Conservation (phyloP, 2,888 invertebrate species). For the Ischnura elegans region DNA sequence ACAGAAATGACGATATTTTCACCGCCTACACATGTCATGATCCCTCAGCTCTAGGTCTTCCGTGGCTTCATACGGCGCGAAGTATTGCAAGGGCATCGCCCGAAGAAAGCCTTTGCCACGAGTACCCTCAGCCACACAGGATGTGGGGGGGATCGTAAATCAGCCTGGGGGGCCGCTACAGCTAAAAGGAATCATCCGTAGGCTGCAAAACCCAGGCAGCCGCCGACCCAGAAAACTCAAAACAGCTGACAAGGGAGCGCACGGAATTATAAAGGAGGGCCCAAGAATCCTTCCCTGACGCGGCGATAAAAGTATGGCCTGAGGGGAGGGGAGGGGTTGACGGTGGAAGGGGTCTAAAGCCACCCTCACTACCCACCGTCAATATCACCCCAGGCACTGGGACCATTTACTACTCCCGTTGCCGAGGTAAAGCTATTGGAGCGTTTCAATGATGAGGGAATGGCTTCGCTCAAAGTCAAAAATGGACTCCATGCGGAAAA, state of each 20-base stretch:
- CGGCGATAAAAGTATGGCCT: not conserved
- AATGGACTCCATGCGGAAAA: not conserved
- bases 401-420: not conserved
- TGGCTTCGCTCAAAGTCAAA: not conserved
- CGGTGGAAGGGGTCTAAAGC: not conserved
- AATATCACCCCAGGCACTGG: not conserved
- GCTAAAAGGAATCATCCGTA: not conserved
- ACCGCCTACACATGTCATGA: not conserved
- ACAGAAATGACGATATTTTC: not conserved
- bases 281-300: not conserved
- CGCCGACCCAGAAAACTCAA: constrained; percentile 25
- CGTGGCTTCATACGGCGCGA: not conserved
- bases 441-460: not conserved
- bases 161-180: not conserved
- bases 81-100: not conserved
- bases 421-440: not conserved
- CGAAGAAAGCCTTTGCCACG: not conserved
- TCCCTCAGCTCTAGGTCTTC: not conserved
- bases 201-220: not conserved
- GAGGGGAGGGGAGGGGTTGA: not conserved
- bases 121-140: not conserved
- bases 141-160: not conserved
- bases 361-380: not conserved
- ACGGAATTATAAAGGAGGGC: not conserved
- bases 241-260: constrained; percentile 16